These are phyloP conservation scores for Bombus vancouverensis DNA, from an alignment of 1,140 invertebrate species.

Conservation along the genomic window DNA sequence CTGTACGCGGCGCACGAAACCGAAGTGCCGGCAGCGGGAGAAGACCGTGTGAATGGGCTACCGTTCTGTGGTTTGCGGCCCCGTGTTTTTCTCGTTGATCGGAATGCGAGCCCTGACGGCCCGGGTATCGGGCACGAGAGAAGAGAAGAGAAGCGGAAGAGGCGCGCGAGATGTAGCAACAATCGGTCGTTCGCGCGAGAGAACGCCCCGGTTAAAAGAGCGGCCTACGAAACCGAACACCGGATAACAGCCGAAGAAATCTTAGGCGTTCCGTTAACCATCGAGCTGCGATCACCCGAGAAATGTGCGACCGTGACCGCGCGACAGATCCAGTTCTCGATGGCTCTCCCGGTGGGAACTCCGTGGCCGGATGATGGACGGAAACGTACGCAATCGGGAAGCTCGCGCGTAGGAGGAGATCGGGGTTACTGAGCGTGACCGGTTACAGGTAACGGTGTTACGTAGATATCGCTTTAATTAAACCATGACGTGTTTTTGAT, in stretches of 20 bases:
- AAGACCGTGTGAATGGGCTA: conserved; percentile 78
- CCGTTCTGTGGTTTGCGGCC: conserved; percentile 74
- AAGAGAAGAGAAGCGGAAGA: conserved; percentile 42
- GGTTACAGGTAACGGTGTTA: neutral
- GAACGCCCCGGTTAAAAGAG: neutral
- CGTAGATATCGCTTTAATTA: neutral
- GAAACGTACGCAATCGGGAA: neutral
- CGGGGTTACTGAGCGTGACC: neutral
- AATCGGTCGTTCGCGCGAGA: conserved; percentile 6
- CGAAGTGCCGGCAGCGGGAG: conserved; percentile 43
- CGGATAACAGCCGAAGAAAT: conserved; percentile 67
- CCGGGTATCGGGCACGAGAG: neutral
- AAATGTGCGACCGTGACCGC: conserved; percentile 65
- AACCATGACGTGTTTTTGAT: neutral
- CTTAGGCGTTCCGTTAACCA: conserved; percentile 71
- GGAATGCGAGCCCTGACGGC: conserved; percentile 66
- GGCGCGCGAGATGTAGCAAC: neutral
- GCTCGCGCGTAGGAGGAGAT: neutral
- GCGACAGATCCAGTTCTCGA: conserved; percentile 55
- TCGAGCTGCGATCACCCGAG: conserved; percentile 66
- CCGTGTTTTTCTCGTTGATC: conserved; percentile 72
- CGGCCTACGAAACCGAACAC: conserved; percentile 67
- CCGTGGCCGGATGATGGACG: neutral
- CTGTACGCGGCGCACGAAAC: conserved; percentile 32
- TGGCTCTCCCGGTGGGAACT: conserved; percentile 49